These are phyloP conservation scores for Polyommatus icarus DNA, from an alignment of 2,888 invertebrate species.

Conservation along the genomic window DNA sequence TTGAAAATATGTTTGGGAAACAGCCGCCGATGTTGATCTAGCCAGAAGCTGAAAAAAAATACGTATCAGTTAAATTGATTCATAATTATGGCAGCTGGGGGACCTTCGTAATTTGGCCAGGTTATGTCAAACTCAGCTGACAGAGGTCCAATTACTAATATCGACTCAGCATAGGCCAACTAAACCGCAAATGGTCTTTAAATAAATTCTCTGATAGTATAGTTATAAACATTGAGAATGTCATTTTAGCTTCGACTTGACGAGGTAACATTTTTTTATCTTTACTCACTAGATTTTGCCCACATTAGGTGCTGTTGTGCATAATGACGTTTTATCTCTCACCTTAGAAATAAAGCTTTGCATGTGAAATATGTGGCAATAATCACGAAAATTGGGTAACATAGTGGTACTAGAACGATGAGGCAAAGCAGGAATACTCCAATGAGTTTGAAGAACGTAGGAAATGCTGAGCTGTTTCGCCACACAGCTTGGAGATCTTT, in stretches of 20 bases:
- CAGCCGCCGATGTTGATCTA: constrained; percentile 62
- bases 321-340: constrained; percentile 30
- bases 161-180: too few relatives aligned
- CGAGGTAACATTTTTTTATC: too few relatives aligned
- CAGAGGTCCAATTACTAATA: too few relatives aligned
- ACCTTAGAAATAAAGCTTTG: constrained; percentile 69
- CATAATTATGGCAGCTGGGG: too few relatives aligned
- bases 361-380: constrained; percentile 62
- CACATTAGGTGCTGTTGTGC: too few relatives aligned
- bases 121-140: too few relatives aligned
- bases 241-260: too few relatives aligned
- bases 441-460: constrained; percentile 72
- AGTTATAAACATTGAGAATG: too few relatives aligned
- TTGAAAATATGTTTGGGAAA: constrained; percentile 55
- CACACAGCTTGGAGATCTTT: constrained; percentile 65
- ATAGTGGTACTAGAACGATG: constrained; percentile 61
- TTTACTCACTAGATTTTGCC: too few relatives aligned
- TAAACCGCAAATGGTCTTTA: too few relatives aligned
- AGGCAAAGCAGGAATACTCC: constrained; percentile 66
- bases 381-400: constrained; percentile 65
- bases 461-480: constrained; percentile 74
- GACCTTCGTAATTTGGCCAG: too few relatives aligned
- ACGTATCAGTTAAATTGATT: not conserved
- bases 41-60: constrained; percentile 57
- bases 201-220: too few relatives aligned